Evolutionary conservation across 1,140 invertebrate species (phyloP).

Genomic region (Pygmarrhopalites habei): DNA sequence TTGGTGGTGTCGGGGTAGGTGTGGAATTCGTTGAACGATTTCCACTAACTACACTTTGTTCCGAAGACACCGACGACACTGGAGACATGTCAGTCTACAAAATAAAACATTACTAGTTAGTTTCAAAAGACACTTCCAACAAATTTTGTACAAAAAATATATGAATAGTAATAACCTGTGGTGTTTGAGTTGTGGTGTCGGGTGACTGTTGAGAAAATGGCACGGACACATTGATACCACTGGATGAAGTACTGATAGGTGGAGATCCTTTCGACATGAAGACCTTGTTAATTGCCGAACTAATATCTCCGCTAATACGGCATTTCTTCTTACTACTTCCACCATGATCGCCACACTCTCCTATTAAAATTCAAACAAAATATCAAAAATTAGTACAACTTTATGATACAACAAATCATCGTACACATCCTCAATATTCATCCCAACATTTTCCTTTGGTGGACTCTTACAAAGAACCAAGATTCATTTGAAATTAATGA

Average conservation of each 20-base stretch:
- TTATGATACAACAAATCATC: background rate
- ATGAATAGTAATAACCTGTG: constrained; percentile 22
- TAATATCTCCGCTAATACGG: constrained; percentile 14
- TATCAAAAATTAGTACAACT: background rate
- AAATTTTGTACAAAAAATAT: too few relatives aligned
- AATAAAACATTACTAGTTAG: constrained; percentile 15
- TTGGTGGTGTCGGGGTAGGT: constrained; percentile 30
- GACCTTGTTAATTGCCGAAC: constrained; percentile 6
- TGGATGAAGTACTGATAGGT: background rate
- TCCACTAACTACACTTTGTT: constrained; percentile 20
- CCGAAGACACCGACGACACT: constrained; percentile 36
- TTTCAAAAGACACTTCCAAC: too few relatives aligned
- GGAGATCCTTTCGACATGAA: constrained; percentile 20
- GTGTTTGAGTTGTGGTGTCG: constrained; percentile 39
- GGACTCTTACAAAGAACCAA: background rate
- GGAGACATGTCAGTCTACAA: constrained; percentile 38
- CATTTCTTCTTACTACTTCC: constrained; percentile 24
- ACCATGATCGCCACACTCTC: constrained; percentile 24
- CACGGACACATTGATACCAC: constrained; percentile 29
- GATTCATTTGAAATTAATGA: background rate
- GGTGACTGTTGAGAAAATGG: constrained; percentile 38
- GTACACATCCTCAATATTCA: background rate
- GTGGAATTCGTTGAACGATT: constrained; percentile 36
- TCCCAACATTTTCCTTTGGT: background rate
- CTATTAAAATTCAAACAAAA: constrained; percentile 19